phyloP scores from a whole-genome alignment of 2,113 vertebrate genomes.

The Dipodomys stephensi region DNA sequence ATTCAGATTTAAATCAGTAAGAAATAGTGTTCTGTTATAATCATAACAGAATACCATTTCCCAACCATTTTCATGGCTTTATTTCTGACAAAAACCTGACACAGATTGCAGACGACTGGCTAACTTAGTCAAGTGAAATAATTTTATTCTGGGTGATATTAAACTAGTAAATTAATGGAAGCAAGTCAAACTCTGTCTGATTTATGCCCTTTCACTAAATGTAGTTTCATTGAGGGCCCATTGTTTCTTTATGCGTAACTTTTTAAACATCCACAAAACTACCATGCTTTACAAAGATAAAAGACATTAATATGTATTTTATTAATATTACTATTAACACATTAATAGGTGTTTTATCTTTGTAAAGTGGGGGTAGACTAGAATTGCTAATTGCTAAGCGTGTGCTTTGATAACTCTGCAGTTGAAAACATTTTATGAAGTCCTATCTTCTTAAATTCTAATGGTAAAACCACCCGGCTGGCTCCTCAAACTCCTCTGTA shows the following conservation, averaged over 20 bases:
- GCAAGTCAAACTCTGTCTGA: not conserved
- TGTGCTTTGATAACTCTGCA: not conserved
- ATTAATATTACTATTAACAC: too few relatives aligned
- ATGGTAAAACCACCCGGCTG: not conserved
- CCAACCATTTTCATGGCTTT: not conserved
- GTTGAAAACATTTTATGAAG: not conserved
- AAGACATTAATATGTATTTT: not conserved
- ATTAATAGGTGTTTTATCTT: too few relatives aligned
- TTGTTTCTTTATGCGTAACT: not conserved
- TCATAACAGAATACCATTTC: not conserved
- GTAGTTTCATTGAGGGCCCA: not conserved
- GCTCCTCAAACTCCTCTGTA: conserved; percentile 8
- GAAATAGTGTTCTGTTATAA: not conserved
- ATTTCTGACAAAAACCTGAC: not conserved
- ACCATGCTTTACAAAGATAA: not conserved
- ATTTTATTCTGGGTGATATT: not conserved
- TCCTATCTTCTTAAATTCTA: not conserved
- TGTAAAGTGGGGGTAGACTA: not conserved
- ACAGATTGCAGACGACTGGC: not conserved
- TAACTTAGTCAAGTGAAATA: not conserved
- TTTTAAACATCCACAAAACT: not conserved
- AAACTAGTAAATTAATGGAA: not conserved
- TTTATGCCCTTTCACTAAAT: not conserved
- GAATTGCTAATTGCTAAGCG: not conserved
- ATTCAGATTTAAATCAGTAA: not conserved